Evolutionary conservation across 2,113 vertebrate genomes (phyloP).

Genomic region (Columba livia): DNA sequence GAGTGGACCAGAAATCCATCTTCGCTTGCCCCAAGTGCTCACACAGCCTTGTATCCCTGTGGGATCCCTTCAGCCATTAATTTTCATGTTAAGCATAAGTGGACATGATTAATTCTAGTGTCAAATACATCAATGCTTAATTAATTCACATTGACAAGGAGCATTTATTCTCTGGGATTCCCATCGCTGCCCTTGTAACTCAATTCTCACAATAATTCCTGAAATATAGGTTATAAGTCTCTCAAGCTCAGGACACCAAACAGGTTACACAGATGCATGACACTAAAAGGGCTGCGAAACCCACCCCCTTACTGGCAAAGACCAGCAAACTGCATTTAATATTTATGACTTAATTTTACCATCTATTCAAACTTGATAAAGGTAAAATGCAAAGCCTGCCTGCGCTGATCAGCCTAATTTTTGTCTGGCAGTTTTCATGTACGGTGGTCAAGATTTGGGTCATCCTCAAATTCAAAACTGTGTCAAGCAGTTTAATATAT

Average conservation of each 20-base stretch:
- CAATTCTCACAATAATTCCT: not conserved
- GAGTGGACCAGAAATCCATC: rapidly evolving
- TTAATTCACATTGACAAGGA: not conserved
- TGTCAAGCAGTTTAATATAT: not conserved
- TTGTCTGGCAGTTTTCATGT: not conserved
- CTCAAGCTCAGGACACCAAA: not conserved
- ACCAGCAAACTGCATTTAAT: not conserved
- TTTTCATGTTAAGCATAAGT: not conserved
- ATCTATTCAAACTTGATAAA: not conserved
- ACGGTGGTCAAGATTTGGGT: not conserved
- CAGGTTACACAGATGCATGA: rapidly evolving
- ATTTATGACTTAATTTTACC: not conserved
- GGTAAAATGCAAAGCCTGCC: not conserved
- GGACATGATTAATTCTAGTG: not conserved
- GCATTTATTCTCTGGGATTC: not conserved
- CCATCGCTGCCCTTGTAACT: not conserved
- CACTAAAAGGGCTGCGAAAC: not conserved
- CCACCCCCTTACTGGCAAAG: not conserved
- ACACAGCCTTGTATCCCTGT: rapidly evolving
- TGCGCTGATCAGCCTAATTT: too few species aligned
- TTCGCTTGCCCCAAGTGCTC: rapidly evolving
- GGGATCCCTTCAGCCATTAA: not conserved
- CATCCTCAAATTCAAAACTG: not conserved
- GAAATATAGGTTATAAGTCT: not conserved
- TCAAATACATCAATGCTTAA: not conserved